A percentile compares a stretch with the other conserved stretches of the same genome.
Conservation (phyloP, 2,888 invertebrate species). For the Lutraria lutraria region DNA sequence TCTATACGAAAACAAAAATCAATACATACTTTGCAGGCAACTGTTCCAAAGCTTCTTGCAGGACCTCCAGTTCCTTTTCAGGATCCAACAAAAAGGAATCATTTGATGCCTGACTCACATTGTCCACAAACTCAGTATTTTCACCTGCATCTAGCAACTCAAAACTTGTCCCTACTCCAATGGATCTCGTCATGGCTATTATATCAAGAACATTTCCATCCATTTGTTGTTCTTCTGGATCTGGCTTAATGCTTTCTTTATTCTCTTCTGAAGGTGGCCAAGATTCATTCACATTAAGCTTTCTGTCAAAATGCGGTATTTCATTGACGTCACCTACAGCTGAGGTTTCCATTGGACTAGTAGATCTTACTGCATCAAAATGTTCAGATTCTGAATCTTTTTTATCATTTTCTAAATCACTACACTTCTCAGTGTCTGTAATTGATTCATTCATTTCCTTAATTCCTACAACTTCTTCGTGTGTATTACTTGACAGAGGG, state of each 20-base stretch:
- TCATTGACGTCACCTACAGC: not conserved
- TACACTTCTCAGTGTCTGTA: not conserved
- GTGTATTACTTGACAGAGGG: too few species aligned
- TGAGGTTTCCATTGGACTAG: conserved; percentile 7
- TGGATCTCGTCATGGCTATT: conserved; percentile 29
- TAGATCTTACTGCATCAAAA: not conserved
- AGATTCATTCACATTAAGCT: not conserved
- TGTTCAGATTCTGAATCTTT: not conserved
- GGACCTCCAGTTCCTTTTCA: conserved; percentile 71
- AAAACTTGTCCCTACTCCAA: conserved; percentile 66
- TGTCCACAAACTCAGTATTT: conserved; percentile 53
- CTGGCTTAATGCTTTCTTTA: not conserved
- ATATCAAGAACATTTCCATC: not conserved
- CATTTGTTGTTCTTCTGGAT: not conserved
- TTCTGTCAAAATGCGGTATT: not conserved
- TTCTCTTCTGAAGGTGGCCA: too few species aligned
- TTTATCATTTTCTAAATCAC: not conserved
- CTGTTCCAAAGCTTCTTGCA: conserved; percentile 76
- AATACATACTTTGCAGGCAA: conserved; percentile 66
- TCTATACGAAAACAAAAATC: too few species aligned
- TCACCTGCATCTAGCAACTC: conserved; percentile 49
- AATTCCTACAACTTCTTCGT: not conserved
- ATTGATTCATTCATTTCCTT: not conserved
- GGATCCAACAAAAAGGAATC: conserved; percentile 74
- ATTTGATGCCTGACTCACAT: conserved; percentile 71